Conservation (phyloP, 2,888 invertebrate species). For the Camponotus fellah region DNA sequence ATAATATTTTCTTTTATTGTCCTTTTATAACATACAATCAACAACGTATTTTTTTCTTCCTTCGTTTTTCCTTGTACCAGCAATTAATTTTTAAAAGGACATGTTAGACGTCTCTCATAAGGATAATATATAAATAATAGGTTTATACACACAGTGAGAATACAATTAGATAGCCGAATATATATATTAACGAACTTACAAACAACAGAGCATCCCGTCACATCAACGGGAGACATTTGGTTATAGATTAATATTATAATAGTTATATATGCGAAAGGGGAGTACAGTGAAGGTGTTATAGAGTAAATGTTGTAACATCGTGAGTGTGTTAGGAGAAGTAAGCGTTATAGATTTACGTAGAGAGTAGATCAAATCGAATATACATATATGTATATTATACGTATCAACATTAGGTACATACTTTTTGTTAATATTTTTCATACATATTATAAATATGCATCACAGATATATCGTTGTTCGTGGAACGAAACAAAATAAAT, state of each 20-base stretch:
- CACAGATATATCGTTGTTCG: slow-evolving; percentile 82
- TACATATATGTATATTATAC: slow-evolving; percentile 40
- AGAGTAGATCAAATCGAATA: slow-evolving; percentile 44
- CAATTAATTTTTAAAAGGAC: slow-evolving; percentile 72
- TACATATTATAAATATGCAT: slow-evolving; percentile 75
- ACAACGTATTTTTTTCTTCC: slow-evolving; percentile 64
- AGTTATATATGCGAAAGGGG: not conserved
- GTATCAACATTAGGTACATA: slow-evolving; percentile 61
- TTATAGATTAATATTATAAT: slow-evolving; percentile 17
- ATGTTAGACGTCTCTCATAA: slow-evolving; percentile 58
- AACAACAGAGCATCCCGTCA: slow-evolving; percentile 37
- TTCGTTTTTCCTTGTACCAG: slow-evolving; percentile 64
- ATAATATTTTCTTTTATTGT: slow-evolving; percentile 78
- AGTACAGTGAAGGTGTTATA: slow-evolving; percentile 48
- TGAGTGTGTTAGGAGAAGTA: slow-evolving; percentile 53
- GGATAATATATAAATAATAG: slow-evolving; percentile 70
- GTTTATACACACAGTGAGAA: slow-evolving; percentile 60
- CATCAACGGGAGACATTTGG: not conserved
- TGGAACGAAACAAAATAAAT: slow-evolving; percentile 61
- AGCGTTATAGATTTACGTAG: slow-evolving; percentile 51
- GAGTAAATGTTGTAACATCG: slow-evolving; percentile 31
- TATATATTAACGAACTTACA: slow-evolving; percentile 59
- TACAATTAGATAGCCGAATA: slow-evolving; percentile 56
- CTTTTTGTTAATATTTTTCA: slow-evolving; percentile 69
- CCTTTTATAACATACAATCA: slow-evolving; percentile 79